Conservation (phyloP, 2,113 vertebrate species). For the Peromyscus leucopus region DNA sequence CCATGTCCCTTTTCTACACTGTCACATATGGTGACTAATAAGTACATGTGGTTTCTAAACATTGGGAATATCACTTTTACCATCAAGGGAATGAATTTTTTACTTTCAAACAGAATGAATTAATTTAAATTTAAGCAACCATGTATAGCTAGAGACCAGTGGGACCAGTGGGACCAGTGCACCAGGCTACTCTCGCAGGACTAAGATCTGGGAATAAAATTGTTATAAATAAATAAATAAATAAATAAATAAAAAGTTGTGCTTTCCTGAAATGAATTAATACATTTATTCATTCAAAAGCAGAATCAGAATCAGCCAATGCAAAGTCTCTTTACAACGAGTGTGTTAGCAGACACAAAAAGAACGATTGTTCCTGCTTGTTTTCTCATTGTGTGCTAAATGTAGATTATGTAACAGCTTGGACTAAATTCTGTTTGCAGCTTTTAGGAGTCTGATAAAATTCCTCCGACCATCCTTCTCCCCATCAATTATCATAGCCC, state of each 20-base stretch:
- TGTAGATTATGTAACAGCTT: background rate
- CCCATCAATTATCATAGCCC: background rate
- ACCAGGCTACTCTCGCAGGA: background rate
- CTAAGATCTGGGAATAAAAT: background rate
- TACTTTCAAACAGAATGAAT: background rate
- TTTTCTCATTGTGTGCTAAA: background rate
- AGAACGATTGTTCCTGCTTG: background rate
- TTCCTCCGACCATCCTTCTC: background rate
- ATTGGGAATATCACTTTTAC: background rate
- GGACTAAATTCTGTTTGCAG: background rate
- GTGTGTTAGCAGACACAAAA: background rate
- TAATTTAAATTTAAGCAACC: conserved; percentile 10
- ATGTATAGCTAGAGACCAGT: background rate
- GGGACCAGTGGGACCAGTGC: background rate
- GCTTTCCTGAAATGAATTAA: background rate
- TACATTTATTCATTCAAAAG: background rate
- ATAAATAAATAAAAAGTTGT: no score
- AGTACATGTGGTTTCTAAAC: background rate
- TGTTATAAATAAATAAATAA: no score
- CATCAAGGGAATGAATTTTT: background rate
- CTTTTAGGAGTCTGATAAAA: background rate
- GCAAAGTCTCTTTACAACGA: background rate
- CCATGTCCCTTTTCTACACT: background rate
- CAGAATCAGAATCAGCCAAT: background rate
- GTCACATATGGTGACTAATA: background rate